Conservation (phyloP, 2,113 vertebrate species). For the Melanotaenia duboulayi region DNA sequence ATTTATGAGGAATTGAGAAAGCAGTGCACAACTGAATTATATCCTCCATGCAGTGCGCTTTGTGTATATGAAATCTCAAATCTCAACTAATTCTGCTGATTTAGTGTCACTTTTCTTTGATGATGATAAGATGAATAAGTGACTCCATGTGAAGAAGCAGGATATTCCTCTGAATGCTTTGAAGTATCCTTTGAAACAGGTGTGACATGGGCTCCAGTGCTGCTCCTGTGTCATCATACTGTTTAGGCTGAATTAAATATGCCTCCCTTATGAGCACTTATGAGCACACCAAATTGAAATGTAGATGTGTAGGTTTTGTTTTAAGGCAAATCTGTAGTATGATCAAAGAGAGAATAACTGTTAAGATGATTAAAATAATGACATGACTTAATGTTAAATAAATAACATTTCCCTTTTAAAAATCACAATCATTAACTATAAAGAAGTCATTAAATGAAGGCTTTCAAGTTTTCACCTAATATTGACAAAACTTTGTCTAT, state of each 20-base stretch:
- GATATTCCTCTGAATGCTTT: not conserved
- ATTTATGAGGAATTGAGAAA: slow-evolving; percentile 19
- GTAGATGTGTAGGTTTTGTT: not conserved
- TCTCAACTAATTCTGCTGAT: not conserved
- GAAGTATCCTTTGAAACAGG: not conserved
- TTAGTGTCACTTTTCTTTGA: not conserved
- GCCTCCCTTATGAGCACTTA: not conserved
- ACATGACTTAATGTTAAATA: not conserved
- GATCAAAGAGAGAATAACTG: not conserved
- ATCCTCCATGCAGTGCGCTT: not conserved
- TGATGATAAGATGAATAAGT: not conserved
- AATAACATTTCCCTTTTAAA: not conserved
- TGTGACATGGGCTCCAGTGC: not conserved
- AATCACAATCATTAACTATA: slow-evolving; percentile 9
- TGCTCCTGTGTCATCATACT: not conserved
- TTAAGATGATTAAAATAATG: slow-evolving; percentile 7
- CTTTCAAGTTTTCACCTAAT: slow-evolving; percentile 22
- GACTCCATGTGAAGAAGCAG: not conserved
- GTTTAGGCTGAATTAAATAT: not conserved
- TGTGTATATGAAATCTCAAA: not conserved
- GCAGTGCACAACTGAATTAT: not conserved
- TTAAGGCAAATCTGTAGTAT: not conserved
- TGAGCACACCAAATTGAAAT: not conserved
- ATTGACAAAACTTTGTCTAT: slow-evolving; percentile 15
- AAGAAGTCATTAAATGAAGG: slow-evolving; percentile 1